Percentiles rank a stretch among this genome's conserved stretches.
Conservation (phyloP, 2,888 invertebrate genomes). For the Syrphus vitripennis region DNA sequence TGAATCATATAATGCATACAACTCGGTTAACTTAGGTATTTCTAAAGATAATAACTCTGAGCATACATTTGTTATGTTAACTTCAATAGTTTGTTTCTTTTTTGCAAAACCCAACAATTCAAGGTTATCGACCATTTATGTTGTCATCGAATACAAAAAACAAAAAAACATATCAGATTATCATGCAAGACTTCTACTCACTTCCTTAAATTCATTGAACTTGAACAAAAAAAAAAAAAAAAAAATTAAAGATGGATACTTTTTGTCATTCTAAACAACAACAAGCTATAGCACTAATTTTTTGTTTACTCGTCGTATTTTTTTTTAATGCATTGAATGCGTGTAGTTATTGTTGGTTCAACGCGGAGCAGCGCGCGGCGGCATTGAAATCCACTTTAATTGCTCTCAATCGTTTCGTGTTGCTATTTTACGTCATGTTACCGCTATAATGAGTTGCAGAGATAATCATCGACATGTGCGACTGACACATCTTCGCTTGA, state of each 20-base stretch:
- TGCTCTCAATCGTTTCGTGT: conserved; percentile 65
- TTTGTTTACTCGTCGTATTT: neutral
- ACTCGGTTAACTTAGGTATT: too few species aligned
- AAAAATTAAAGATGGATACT: neutral
- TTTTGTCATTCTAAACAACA: conserved; percentile 1
- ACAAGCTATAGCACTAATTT: neutral
- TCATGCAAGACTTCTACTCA: conserved; percentile 2
- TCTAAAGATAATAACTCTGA: neutral
- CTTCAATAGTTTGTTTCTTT: neutral
- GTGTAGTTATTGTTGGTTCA: conserved; percentile 3
- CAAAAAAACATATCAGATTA: conserved; percentile 18
- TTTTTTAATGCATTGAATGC: conserved; percentile 32
- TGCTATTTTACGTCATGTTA: conserved; percentile 61
- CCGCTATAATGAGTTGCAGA: conserved; percentile 69
- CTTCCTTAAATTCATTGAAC: conserved; percentile 23
- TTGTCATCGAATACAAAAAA: conserved; percentile 2
- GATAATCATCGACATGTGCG: conserved; percentile 69
- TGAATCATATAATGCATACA: neutral
- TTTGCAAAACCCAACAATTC: neutral
- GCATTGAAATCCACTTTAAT: conserved; percentile 60
- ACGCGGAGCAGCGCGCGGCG: too few species aligned
- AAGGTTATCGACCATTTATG: conserved; percentile 43
- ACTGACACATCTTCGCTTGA: conserved; percentile 61
- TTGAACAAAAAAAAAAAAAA: neutral
- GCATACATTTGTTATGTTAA: neutral